These are phyloP conservation scores for Reinhardtius hippoglossoides DNA, from an alignment of 2,113 vertebrate species.

Conservation along the genomic window DNA sequence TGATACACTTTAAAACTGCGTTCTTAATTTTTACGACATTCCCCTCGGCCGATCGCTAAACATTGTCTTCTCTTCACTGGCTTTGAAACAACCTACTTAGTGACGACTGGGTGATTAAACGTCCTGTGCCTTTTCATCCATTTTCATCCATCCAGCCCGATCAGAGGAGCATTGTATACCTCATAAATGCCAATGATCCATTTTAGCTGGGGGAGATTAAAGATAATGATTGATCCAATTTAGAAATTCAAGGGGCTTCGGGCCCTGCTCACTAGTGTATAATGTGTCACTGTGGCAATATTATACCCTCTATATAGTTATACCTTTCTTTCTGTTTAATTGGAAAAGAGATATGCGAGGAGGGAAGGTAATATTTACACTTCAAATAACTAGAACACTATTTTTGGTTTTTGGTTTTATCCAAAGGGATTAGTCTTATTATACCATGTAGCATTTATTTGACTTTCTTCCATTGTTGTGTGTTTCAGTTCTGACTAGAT, in stretches of 20 bases:
- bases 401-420: background rate
- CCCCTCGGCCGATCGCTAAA: conserved; percentile 39
- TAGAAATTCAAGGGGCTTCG: conserved; percentile 18
- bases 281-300: background rate
- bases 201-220: conserved; percentile 27
- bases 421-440: background rate
- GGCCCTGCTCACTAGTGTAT: background rate
- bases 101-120: conserved; percentile 32
- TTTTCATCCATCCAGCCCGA: conserved; percentile 1
- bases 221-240: conserved; percentile 39
- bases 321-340: background rate
- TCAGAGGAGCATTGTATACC: conserved; percentile 12
- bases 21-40: conserved; percentile 40
- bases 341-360: background rate
- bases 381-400: background rate
- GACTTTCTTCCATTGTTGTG: conserved; percentile 41
- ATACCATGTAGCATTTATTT: background rate
- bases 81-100: conserved; percentile 28
- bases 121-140: conserved; percentile 7
- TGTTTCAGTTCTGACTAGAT: conserved; percentile 35
- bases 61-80: conserved; percentile 45
- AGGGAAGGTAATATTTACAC: background rate
- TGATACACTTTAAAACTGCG: background rate
- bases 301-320: background rate
- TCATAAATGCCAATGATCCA: conserved; percentile 39